phyloP scores from a whole-genome alignment of 1,140 invertebrate genomes.

The Trachymyrmex septentrionalis region DNA sequence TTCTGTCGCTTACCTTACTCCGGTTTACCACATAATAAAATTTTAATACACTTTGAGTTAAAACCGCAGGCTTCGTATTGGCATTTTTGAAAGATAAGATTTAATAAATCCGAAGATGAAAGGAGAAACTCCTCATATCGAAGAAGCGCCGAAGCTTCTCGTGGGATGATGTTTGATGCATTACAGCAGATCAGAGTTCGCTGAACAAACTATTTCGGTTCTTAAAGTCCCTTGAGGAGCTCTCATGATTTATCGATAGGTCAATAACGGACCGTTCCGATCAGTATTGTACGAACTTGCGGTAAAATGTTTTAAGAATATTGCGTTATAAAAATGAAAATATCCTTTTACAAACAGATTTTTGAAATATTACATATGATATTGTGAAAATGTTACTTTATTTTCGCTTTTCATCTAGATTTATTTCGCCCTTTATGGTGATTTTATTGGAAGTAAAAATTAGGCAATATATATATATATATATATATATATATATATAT shows the following conservation, averaged over 20 bases:
- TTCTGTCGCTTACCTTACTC: background rate
- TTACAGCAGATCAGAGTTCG: conserved; percentile 71
- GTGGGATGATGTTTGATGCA: conserved; percentile 72
- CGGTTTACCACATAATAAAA: conserved; percentile 12
- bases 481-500: too few species aligned
- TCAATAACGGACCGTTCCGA: conserved; percentile 26
- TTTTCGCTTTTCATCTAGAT: conserved; percentile 3
- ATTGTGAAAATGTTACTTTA: conserved; percentile 6
- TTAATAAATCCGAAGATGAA: conserved; percentile 73
- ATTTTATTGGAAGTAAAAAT: conserved; percentile 22
- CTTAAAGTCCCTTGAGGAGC: conserved; percentile 45
- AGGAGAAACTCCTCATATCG: conserved; percentile 47
- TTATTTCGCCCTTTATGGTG: background rate
- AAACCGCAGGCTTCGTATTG: conserved; percentile 33
- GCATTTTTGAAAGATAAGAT: conserved; percentile 64
- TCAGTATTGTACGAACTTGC: conserved; percentile 34
- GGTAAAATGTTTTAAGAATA: conserved; percentile 41
- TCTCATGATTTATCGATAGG: conserved; percentile 64
- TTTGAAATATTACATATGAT: background rate
- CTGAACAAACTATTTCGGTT: conserved; percentile 69
- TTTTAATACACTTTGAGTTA: conserved; percentile 27
- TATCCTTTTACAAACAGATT: conserved; percentile 7
- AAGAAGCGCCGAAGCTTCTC: conserved; percentile 22
- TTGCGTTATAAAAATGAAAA: conserved; percentile 44
- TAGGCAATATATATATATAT: too few species aligned